Percentiles rank a stretch among this genome's conserved stretches.
Evolutionary conservation across 2,113 vertebrate genomes (phyloP).

Genomic region (Pandion haliaetus): DNA sequence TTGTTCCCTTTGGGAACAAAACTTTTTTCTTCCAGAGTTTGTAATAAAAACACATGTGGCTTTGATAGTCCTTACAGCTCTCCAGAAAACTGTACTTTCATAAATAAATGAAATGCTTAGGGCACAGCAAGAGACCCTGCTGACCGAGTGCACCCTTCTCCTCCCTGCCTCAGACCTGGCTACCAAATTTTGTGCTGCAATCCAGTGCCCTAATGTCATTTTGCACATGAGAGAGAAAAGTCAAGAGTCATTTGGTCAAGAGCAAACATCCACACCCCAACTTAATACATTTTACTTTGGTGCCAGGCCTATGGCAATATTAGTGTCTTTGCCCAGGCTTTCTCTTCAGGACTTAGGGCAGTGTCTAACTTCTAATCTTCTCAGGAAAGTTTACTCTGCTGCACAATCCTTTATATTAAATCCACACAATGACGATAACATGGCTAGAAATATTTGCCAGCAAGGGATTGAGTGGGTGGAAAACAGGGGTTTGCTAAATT

Average conservation of each 20-base stretch:
- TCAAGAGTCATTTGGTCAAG: not conserved
- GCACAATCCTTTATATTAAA: not conserved
- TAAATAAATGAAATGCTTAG: slow-evolving; percentile 33
- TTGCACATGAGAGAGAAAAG: not conserved
- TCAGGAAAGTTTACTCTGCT: not conserved
- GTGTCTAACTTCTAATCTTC: not conserved
- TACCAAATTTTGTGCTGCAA: not conserved
- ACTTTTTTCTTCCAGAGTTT: not conserved
- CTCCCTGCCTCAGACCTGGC: not conserved
- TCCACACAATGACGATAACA: not conserved
- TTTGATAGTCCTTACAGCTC: slow-evolving; percentile 1
- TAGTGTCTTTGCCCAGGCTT: not conserved
- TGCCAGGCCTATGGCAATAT: not conserved
- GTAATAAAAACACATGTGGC: slow-evolving; percentile 15
- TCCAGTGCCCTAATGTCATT: not conserved
- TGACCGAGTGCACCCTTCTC: not conserved
- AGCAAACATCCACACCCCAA: not conserved
- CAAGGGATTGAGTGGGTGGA: not conserved
- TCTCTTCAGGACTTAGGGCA: not conserved
- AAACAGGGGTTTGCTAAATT: not conserved
- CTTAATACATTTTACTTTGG: not conserved
- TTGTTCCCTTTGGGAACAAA: not conserved
- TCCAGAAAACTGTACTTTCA: slow-evolving; percentile 6
- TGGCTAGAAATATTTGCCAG: slow-evolving; percentile 26
- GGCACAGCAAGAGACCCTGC: not conserved